Evolutionary conservation across 2,113 vertebrate species (phyloP).

Genomic region (Malurus cyaneus): DNA sequence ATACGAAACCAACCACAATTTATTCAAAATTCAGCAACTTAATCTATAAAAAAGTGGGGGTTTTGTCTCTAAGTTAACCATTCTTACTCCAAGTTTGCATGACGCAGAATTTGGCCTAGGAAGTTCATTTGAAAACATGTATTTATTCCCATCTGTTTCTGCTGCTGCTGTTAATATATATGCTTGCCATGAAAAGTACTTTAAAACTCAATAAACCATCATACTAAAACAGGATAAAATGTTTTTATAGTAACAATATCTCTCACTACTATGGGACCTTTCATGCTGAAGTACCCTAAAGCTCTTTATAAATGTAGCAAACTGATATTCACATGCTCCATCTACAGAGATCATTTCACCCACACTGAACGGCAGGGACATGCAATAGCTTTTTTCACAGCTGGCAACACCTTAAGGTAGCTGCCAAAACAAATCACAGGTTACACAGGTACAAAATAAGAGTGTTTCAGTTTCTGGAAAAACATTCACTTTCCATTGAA

Average conservation of each 20-base stretch:
- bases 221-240: constrained; percentile 51
- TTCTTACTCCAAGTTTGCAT: background rate
- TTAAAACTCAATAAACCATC: constrained; percentile 57
- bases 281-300: constrained; percentile 56
- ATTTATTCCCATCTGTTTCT: constrained; percentile 20
- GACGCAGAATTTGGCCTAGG: background rate
- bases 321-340: constrained; percentile 55
- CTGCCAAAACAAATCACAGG: constrained; percentile 57
- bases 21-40: background rate
- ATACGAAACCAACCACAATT: background rate
- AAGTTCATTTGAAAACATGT: background rate
- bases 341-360: constrained; percentile 57
- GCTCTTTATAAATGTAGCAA: constrained; percentile 53
- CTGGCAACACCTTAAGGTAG: constrained; percentile 37
- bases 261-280: constrained; percentile 38
- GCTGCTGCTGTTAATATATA: constrained; percentile 1
- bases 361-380: background rate
- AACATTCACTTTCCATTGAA: background rate
- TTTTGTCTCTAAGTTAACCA: background rate
- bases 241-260: constrained; percentile 66
- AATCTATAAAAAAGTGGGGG: background rate
- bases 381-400: constrained; percentile 57
- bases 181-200: constrained; percentile 30
- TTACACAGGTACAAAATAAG: constrained; percentile 16
- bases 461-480: background rate